Evolutionary conservation across 2,113 vertebrate genomes (phyloP), one percentile per base, ranked within the genome.

Genomic region (Cranoglanis bouderius): DNA sequence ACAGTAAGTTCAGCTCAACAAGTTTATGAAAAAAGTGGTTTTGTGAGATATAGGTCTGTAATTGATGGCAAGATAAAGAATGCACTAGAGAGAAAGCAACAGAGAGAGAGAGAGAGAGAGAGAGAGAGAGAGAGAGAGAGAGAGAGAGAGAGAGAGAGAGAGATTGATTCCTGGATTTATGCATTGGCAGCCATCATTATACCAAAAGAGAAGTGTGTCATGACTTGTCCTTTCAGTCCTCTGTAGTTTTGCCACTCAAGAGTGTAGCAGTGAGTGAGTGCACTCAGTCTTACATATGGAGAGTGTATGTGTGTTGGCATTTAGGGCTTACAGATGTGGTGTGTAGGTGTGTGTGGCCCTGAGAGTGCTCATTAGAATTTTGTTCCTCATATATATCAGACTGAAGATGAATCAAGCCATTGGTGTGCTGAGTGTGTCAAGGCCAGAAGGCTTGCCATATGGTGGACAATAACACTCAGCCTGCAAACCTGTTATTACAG

Each of bases 371-470:
- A 85, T 88, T 80, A 81, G 29, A 85, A 87, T 51, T 61, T 67
- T 75, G 10, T 67, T 90, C 19, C 88, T 19, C 14, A 85, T 40
- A 67, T 61, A 88, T 61, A 49, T 81, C 21, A 35, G 61, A 80
- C 65, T 40, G 88, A 59, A 80, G 57, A 70, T 38, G 9, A 82
- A 75, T 49, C 49, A 16, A 75, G 61, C 26, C 21, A 70, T 32
- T 49, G 65, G 51, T 4, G 18, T 35, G 38, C 40, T 49, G 43
- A 65, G 51, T 88, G 46, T 81, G 14, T 90, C 21, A 53, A n/a
- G 14, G 85, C 82, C 88, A 88, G 88, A 91, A 89, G 53, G 86
- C 61, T 88, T 86, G 86, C 87, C 90, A 88, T 89, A 88, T 89
- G 88, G 88, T 72, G 70, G 85, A 89, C 82, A 83, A 80, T 38